phyloP scores from a whole-genome alignment of 64 coral and sea anemone species.

The Dendrophyllia cribrosa region DNA sequence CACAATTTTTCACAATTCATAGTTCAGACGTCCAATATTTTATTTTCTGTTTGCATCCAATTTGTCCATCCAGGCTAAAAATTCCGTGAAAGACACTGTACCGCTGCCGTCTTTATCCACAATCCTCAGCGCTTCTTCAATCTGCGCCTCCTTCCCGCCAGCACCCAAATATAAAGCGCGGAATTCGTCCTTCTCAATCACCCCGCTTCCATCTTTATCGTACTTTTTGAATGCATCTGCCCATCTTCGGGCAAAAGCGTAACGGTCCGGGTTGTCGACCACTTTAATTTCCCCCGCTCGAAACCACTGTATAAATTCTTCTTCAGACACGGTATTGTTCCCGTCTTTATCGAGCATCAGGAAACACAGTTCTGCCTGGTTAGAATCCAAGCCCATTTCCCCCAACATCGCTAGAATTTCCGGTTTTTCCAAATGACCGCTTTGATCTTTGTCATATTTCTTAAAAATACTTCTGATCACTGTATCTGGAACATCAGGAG shows the following conservation, averaged over 20 bases:
- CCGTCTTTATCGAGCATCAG: slow-evolving; percentile 34
- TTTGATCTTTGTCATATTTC: slow-evolving; percentile 10
- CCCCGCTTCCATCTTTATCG: background rate
- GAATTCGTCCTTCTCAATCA: slow-evolving; percentile 12
- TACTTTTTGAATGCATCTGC: slow-evolving; percentile 3
- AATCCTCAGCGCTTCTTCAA: background rate
- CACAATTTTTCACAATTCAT: too few relatives aligned
- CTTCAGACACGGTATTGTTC: background rate
- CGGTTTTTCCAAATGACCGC: background rate
- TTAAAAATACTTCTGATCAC: slow-evolving; percentile 33
- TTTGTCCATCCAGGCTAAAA: slow-evolving; percentile 15
- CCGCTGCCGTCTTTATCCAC: slow-evolving; percentile 34
- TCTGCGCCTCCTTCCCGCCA: background rate
- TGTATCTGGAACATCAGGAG: slow-evolving; percentile 3
- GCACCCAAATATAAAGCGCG: background rate
- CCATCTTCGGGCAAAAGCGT: slow-evolving; percentile 25
- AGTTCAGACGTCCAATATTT: background rate
- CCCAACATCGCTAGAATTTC: slow-evolving; percentile 22
- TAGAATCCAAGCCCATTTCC: slow-evolving; percentile 18
- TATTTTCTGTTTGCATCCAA: background rate
- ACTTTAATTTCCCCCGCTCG: background rate
- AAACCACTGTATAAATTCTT: slow-evolving; percentile 6
- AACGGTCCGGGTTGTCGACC: slow-evolving; percentile 13
- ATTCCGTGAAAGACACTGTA: slow-evolving; percentile 11
- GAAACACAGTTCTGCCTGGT: slow-evolving; percentile 26